A percentile compares a stretch with the other conserved stretches of the same genome.
Conservation (phyloP, 23 tunicate genomes). For the Styela clava region DNA sequence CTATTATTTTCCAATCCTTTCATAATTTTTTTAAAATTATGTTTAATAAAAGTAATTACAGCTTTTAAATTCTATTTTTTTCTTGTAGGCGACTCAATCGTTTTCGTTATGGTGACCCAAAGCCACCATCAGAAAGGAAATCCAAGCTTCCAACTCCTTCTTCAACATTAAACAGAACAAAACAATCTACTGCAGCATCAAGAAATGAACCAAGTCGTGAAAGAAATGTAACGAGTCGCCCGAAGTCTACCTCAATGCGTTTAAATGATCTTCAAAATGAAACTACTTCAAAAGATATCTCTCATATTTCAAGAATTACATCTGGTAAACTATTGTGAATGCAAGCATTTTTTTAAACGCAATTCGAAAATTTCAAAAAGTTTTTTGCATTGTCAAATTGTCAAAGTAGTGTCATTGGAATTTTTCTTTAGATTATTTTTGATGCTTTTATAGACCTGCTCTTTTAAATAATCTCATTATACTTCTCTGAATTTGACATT, state of each 20-base stretch:
- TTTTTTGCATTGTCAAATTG: too few relatives aligned
- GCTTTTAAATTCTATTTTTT: not conserved
- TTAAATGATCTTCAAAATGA: not conserved
- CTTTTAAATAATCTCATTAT: too few relatives aligned
- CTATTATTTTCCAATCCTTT: too few relatives aligned
- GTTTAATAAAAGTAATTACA: not conserved
- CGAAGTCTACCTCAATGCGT: not conserved
- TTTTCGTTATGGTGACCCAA: slow-evolving; percentile 26
- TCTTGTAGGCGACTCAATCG: slow-evolving; percentile 20
- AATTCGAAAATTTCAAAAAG: too few relatives aligned
- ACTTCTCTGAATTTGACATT: too few relatives aligned
- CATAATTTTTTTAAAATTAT: too few relatives aligned
- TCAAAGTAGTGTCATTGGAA: too few relatives aligned
- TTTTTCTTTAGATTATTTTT: too few relatives aligned
- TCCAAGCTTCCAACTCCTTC: not conserved
- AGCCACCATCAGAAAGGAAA: slow-evolving; percentile 12
- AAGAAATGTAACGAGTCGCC: not conserved
- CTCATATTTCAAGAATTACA: not conserved
- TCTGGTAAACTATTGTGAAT: too few relatives aligned
- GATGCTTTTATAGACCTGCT: too few relatives aligned
- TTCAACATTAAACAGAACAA: not conserved
- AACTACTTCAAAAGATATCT: not conserved
- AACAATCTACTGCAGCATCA: too few relatives aligned
- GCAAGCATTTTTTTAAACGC: too few relatives aligned
- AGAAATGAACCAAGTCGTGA: not conserved